Percentiles rank a stretch among this genome's conserved stretches.
These are phyloP conservation scores for Lasiurus borealis DNA, from an alignment of 2,113 vertebrate genomes.

Conservation along the genomic window DNA sequence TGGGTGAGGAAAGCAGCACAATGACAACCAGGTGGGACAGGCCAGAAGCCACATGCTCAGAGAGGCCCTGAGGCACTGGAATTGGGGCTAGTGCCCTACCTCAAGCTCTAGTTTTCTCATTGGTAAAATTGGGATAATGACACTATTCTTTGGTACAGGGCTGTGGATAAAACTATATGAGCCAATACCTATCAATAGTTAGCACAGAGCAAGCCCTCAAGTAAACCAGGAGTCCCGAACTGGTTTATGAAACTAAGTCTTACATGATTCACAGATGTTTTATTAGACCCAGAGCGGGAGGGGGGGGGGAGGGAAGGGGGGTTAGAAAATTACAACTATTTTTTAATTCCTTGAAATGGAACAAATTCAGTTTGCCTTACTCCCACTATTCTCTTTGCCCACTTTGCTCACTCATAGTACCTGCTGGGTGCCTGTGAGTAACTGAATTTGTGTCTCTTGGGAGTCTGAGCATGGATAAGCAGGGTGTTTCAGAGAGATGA, in stretches of 20 bases:
- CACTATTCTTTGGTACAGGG: fast-evolving
- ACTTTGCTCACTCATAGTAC: neutral
- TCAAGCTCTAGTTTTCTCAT: neutral
- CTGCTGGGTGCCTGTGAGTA: no score
- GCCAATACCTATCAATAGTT: neutral
- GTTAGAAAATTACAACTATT: neutral
- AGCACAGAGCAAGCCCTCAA: neutral
- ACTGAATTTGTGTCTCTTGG: neutral
- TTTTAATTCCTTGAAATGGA: neutral
- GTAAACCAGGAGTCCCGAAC: neutral
- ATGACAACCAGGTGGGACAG: fast-evolving
- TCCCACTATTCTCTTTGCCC: neutral
- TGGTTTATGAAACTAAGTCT: neutral
- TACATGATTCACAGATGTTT: neutral
- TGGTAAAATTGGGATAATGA: neutral
- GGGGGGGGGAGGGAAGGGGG: no score
- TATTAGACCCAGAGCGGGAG: neutral
- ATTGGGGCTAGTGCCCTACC: no score
- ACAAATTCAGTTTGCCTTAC: neutral
- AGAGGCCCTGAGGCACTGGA: neutral
- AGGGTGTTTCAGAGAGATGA: neutral
- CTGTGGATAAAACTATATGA: neutral
- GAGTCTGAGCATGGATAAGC: neutral
- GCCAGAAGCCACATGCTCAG: neutral
- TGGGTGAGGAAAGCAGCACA: neutral